Base-by-base conservation (phyloP, 2,888 invertebrate genomes). In the Ferdinandea cuprea region DNA sequence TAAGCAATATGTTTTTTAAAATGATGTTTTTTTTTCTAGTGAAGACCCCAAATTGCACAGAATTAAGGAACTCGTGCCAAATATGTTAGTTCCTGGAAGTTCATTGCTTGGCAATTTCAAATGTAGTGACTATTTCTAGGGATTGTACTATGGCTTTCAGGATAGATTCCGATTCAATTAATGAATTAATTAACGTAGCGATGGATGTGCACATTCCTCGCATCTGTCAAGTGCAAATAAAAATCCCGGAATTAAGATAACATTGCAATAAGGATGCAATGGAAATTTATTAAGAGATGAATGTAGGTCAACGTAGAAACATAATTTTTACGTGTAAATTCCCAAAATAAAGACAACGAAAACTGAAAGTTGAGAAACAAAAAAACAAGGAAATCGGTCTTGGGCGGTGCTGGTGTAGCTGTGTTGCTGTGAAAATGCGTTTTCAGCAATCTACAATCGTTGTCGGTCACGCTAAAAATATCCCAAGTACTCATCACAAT, bases 401-500 rank as follows among this genome's bases (percentile, higher is more conserved):
- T 40, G 5, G 15, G 13, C 15, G 2, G 25, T 5, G 25, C 25
- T 25, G 25, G 3, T n/a, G n/a, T 13, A 37, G 0, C 7, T 13
- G 15, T 13, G 15, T 13, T 13, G 40, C 40, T 15, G 13, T 2
- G 40, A 8, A 15, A 40, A 40, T 40, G 40, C 40, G 40, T 15
- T 40, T 40, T 40, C 40, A 13, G 13, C 40, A 13, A 40, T 40
- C 15, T 13, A 40, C 40, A 40, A 40, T 40, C 15, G 5, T 40
- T 40, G 13, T 40, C 15, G 40, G 15, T 15, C 40, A 48, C 8
- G 30, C 52, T 66, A 66, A 66, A 66, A 54, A 66, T 66, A 66
- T 54, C 30, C 0, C 19, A 19, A 54, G 52, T 37, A 32, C 32
- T 54, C 66, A 66, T 52, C 30, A 66, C 7, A 30, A 13, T 30